Conservation (phyloP, 2,797 vertebrate species). For the Tragelaphus eurycerus region DNA sequence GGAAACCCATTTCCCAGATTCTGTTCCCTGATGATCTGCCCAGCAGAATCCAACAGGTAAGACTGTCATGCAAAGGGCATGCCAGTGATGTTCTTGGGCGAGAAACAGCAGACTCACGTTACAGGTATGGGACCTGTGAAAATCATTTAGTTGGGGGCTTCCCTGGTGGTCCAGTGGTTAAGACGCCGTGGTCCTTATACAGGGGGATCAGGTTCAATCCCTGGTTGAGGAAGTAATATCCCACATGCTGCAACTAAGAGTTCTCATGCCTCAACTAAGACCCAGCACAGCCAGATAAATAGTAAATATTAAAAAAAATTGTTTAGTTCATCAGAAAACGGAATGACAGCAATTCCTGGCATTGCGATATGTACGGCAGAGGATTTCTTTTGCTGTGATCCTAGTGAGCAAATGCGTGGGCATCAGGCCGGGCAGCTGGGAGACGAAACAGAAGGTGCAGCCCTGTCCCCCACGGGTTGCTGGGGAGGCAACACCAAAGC, state of each 20-base stretch:
- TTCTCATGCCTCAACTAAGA: background rate
- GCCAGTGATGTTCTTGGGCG: background rate
- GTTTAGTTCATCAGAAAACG: background rate
- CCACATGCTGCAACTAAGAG: background rate
- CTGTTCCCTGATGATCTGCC: background rate
- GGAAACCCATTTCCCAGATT: background rate
- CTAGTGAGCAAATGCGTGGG: background rate
- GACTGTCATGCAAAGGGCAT: background rate
- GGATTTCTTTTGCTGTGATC: background rate
- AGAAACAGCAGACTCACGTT: background rate
- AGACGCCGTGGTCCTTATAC: background rate
- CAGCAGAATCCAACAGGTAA: background rate
- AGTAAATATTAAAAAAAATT: background rate
- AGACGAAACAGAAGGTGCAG: background rate
- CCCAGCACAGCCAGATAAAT: background rate
- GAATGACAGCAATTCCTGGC: rapidly evolving
- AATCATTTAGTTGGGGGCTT: background rate
- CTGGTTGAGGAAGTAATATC: background rate
- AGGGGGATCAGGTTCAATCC: background rate
- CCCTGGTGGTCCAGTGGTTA: background rate
- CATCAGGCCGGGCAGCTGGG: background rate
- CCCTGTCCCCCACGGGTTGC: background rate
- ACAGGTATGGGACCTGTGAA: background rate
- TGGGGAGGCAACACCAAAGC: background rate
- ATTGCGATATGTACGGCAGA: rapidly evolving